Evolutionary conservation across 2,888 invertebrate species (phyloP), one percentile per base, ranked within the genome.

Genomic region (Eudemis profundana): DNA sequence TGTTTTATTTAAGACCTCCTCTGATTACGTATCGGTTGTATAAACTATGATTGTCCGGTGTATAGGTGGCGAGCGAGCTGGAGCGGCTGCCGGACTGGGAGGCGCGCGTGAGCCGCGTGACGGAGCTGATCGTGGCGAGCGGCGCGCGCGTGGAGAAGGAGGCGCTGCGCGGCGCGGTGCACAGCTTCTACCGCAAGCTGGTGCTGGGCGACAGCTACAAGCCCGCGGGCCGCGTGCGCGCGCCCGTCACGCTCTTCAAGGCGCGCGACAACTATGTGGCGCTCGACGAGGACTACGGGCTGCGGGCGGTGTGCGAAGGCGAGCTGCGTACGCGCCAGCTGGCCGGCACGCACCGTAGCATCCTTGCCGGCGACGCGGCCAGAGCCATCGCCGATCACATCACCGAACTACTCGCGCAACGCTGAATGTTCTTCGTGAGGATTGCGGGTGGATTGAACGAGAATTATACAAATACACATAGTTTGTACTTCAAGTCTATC

Each of bases 31-130:
- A n/a, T n/a, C n/a, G n/a, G n/a, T n/a, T n/a, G n/a, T n/a, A n/a
- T n/a, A n/a, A n/a, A n/a, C n/a, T n/a, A n/a, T n/a, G n/a, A n/a
- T n/a, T n/a, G n/a, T n/a, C n/a, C n/a, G 23, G 90, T 88, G 17
- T 72, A 78, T 17, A 42, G 42, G 17, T 42, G 10, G 19, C 42
- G 8, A 42, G 8, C 17, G 42, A 42, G 17, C 7, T 42, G 0
- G 17, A 17, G 19, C 19, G 0, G 1, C 42, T 42, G 4, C 42
- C 42, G 15, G 19, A 42, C 8, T 4, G 17, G 2, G 42, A 42
- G 7, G 4, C 42, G 2, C 42, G 42, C 1, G 0, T 17, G 7
- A 0, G 8, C 1, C 19, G 17, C 3, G 1, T 42, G 3, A 8
- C 8, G 0, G 17, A 42, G 1, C 4, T 42, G 1, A 19, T 19